Evolutionary conservation across 2,888 invertebrate genomes (phyloP), one percentile per base, ranked within the genome.

Genomic region (Perithous albicinctus): DNA sequence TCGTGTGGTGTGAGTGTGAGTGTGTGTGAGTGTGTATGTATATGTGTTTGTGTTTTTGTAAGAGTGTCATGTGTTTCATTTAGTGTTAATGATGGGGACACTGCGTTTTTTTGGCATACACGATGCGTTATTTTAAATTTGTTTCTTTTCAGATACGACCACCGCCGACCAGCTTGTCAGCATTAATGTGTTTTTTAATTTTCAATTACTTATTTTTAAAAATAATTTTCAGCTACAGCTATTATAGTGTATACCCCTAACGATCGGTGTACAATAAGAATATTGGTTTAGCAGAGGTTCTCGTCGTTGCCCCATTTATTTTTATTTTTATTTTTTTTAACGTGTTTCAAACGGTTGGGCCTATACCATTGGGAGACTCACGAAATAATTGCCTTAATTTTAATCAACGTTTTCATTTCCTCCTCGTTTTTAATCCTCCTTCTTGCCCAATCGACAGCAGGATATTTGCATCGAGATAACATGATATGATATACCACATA

Each of bases 401-500:
- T 72, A 67, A 70, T 77, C 51, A 73, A 81, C 70, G 59, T 48
- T 70, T 80, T 64, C 51, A 79, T 41, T 35, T 61, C 35, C 10
- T 61, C 63, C n/a, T 73, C 54, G 54, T 38, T 66, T 61, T 75
- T 51, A 77, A 74, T 66, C 63, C 72, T 79, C 81, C 63, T 78
- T 64, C 61, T 84, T 85, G 84, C 85, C 84, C 83, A 56, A 85
- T 85, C 85, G 85, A 85, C 84, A 86, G 85, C 85, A 85, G 83
- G 78, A 85, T 86, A 38, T 63, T 85, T 80, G 76, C 88, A 87
- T 88, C 87, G 87, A 87, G 86, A 87, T 87, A 87, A 88, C 87
- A 88, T 88, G 89, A 90, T 89, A 89, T 89, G 90, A 87, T 79
- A 87, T 86, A 87, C 85, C 86, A 87, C 86, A 85, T 85, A 73